Evolutionary conservation across 2,888 invertebrate genomes (phyloP).

Genomic region (Cacoxenus indagator): DNA sequence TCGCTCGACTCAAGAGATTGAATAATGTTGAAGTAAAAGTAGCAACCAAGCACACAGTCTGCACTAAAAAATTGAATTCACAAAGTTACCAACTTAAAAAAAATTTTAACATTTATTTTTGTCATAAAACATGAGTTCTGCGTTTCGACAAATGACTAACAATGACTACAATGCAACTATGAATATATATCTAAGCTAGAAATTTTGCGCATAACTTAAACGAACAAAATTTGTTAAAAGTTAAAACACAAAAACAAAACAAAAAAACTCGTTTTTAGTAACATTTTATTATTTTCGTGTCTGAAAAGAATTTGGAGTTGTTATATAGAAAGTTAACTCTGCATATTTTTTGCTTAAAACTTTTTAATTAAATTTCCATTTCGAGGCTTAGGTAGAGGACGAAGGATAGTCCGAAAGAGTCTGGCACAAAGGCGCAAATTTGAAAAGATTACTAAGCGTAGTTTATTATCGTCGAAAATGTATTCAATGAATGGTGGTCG

Average conservation of each 20-base stretch:
- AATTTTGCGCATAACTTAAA: neutral
- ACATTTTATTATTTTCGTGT: neutral
- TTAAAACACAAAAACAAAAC: neutral
- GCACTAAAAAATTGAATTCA: too few species aligned
- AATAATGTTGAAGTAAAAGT: too few species aligned
- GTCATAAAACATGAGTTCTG: neutral
- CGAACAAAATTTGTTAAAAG: neutral
- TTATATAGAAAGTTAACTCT: neutral
- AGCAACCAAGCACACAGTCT: too few species aligned
- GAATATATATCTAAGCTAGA: neutral
- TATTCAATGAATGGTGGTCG: neutral
- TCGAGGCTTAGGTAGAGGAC: neutral
- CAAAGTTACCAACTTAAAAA: too few species aligned
- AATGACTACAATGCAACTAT: neutral
- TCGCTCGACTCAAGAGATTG: too few species aligned
- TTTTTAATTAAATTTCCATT: constrained; percentile 7
- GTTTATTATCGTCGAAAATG: neutral
- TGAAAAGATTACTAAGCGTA: neutral
- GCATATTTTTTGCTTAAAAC: neutral
- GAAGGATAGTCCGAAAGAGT: neutral
- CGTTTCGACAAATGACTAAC: too few species aligned
- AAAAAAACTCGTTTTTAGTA: neutral
- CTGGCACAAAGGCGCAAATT: neutral
- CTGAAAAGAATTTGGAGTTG: neutral
- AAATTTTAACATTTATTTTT: too few species aligned